Percentiles rank a stretch among this genome's conserved stretches.
Evolutionary conservation across 2,888 invertebrate species (phyloP).

Genomic region (Acronicta leporina): DNA sequence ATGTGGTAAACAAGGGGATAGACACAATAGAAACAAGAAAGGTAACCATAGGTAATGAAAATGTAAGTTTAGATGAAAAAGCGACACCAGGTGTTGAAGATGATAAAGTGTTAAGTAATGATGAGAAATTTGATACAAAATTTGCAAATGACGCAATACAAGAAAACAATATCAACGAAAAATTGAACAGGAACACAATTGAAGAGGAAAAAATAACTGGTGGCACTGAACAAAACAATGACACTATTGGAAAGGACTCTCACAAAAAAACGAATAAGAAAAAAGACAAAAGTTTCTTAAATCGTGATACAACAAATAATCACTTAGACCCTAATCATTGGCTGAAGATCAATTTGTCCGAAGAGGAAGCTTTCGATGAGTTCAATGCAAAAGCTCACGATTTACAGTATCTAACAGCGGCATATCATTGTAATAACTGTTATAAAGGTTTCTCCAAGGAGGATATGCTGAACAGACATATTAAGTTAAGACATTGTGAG

Average conservation of each 20-base stretch:
- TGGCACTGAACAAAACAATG: background rate
- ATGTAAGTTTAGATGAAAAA: constrained; percentile 2
- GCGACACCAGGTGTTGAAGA: constrained; percentile 2
- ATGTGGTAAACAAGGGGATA: constrained; percentile 6
- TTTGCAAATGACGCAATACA: background rate
- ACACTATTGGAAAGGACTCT: background rate
- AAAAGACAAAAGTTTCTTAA: constrained; percentile 22
- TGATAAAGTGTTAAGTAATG: constrained; percentile 3
- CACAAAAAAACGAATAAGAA: constrained; percentile 9
- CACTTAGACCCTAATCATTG: constrained; percentile 68
- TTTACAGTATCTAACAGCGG: constrained; percentile 69
- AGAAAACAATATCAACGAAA: constrained; percentile 11
- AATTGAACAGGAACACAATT: background rate
- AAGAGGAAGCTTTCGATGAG: constrained; percentile 74
- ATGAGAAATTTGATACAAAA: constrained; percentile 12
- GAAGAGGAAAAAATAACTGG: background rate
- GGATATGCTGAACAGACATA: constrained; percentile 74
- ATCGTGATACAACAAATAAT: background rate
- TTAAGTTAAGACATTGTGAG: constrained; percentile 71
- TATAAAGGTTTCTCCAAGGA: constrained; percentile 76
- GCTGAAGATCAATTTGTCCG: constrained; percentile 71
- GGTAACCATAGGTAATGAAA: background rate
- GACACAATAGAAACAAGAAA: background rate
- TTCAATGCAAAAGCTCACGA: constrained; percentile 68
- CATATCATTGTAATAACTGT: constrained; percentile 73